Evolutionary conservation across 2,888 invertebrate species (phyloP).

Genomic region (Nephrotoma guestfalica): DNA sequence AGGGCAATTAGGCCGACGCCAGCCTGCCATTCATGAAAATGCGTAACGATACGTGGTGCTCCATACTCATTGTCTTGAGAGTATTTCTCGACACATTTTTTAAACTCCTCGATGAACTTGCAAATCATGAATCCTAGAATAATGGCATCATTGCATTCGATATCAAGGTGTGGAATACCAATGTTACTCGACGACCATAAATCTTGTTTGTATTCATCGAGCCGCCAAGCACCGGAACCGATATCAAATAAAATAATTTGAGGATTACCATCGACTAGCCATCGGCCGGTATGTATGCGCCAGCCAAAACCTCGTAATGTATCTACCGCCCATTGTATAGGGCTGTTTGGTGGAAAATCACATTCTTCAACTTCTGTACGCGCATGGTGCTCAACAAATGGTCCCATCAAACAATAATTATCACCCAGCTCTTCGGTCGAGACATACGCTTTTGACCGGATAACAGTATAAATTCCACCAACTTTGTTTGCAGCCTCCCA

Average conservation of each 20-base stretch:
- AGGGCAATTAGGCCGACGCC: slow-evolving; percentile 85
- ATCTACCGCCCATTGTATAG: slow-evolving; percentile 61
- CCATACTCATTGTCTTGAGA: slow-evolving; percentile 36
- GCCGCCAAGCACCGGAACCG: slow-evolving; percentile 88
- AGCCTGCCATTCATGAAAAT: slow-evolving; percentile 99
- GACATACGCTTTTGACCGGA: slow-evolving; percentile 91
- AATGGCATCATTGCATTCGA: slow-evolving; percentile 93
- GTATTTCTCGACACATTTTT: slow-evolving; percentile 50
- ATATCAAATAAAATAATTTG: slow-evolving; percentile 96
- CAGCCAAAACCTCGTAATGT: slow-evolving; percentile 71
- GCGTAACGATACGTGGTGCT: slow-evolving; percentile 71
- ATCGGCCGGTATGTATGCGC: slow-evolving; percentile 84
- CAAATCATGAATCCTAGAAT: slow-evolving; percentile 93
- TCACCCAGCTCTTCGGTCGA: slow-evolving; percentile 97
- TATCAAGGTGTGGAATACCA: slow-evolving; percentile 82
- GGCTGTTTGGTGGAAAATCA: slow-evolving; percentile 64
- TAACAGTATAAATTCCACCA: slow-evolving; percentile 98
- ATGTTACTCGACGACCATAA: slow-evolving; percentile 79
- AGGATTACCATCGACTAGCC: slow-evolving; percentile 98
- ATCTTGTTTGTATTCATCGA: slow-evolving; percentile 90
- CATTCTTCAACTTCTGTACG: slow-evolving; percentile 91
- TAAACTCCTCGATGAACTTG: slow-evolving; percentile 78
- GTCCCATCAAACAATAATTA: slow-evolving; percentile 73
- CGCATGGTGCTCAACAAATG: slow-evolving; percentile 88
- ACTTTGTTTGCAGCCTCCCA: slow-evolving; percentile 99